Conservation (phyloP, 2,888 invertebrate species). For the Megamerina dolium region DNA sequence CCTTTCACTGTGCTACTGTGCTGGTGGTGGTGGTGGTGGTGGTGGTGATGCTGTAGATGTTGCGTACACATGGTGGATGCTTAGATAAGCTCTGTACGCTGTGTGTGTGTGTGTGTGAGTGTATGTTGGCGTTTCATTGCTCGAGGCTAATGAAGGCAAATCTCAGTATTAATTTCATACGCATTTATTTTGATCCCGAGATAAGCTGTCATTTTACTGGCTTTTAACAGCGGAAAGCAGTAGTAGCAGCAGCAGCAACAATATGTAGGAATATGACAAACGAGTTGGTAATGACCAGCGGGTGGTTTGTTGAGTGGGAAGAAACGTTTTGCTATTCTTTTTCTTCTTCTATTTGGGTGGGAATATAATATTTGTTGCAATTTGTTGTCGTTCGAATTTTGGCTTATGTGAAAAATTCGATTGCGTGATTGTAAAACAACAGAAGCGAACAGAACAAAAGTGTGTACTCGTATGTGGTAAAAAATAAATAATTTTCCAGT, state of each 20-base stretch:
- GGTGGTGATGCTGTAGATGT: slow-evolving; percentile 2
- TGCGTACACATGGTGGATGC: slow-evolving; percentile 3
- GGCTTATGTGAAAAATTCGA: slow-evolving; percentile 1
- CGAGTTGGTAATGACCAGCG: neutral
- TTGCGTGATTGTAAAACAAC: neutral
- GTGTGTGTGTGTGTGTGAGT: slow-evolving; percentile 13
- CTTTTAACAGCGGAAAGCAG: slow-evolving; percentile 24
- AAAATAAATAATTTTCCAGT: neutral
- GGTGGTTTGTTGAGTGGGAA: no score
- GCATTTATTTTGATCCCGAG: slow-evolving; percentile 46
- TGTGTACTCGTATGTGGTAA: neutral
- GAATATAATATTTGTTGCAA: no score
- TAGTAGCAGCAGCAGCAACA: slow-evolving; percentile 18
- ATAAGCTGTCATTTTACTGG: slow-evolving; percentile 35
- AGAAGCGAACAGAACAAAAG: neutral
- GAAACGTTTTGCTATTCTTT: no score
- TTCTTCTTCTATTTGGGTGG: no score
- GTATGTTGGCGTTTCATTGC: slow-evolving; percentile 6
- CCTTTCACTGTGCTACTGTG: no score
- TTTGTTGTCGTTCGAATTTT: no score
- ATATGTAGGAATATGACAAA: no score
- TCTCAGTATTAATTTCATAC: slow-evolving; percentile 45
- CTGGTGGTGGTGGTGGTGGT: neutral
- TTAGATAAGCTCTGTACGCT: no score
- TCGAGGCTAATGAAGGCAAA: slow-evolving; percentile 39